Base-by-base conservation (phyloP, 2,113 vertebrate species). In the Suncus etruscus region DNA sequence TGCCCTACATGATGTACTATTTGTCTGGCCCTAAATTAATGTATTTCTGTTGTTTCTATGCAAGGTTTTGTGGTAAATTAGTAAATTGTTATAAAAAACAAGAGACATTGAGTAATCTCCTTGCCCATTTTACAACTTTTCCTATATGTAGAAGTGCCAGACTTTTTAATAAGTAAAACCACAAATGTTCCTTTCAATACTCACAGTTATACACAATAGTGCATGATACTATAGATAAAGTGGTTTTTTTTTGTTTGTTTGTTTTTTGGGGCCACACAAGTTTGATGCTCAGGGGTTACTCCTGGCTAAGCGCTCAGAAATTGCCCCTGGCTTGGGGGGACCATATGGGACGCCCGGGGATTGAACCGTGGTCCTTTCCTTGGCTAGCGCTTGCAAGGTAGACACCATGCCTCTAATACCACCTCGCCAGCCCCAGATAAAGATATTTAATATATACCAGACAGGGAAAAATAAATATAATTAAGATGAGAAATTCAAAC, bases 391-490 rank as follows among this genome's bases (percentile, higher is more conserved):
- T n/a, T n/a, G n/a, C n/a, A n/a, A n/a, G n/a, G n/a, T n/a, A n/a
- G n/a, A n/a, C n/a, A n/a, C n/a, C n/a, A n/a, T n/a, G n/a, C n/a
- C n/a, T n/a, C n/a, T n/a, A n/a, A n/a, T n/a, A n/a, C n/a, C n/a
- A n/a, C n/a, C n/a, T n/a, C n/a, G n/a, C n/a, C n/a, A n/a, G n/a
- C n/a, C n/a, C n/a, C n/a, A 89, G 11, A 69, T 10, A 50, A 81
- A 93, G 25, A 25, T 58, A 50, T 29, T 93, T 79, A 50, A 74
- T 73, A 76, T 27, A 75, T 70, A 83, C 68, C 63, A 81, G 81
- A 63, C 63, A 91, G 10, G 14, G 63, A 81, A 89, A 31, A 18
- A 58, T 11, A 75, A 90, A 5, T 4, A 61, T 29, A 81, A 6
- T 69, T 54, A 77, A 65, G 73, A 68, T 16, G 86, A 83, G 22